phyloP scores from a whole-genome alignment of 2,888 invertebrate species.

The Schrankia costaestrigalis region DNA sequence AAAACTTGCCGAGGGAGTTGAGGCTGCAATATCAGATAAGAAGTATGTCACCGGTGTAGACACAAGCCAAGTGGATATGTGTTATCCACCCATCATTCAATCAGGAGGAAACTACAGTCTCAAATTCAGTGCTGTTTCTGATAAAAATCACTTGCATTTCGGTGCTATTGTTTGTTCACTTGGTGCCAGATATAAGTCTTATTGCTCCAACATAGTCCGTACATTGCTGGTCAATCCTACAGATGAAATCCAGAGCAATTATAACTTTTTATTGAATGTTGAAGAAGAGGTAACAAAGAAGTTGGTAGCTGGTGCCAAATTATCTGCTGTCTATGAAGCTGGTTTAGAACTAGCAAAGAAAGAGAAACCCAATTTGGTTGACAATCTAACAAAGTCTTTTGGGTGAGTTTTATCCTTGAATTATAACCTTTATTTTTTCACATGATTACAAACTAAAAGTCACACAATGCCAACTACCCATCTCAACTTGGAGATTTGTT shows the following conservation, averaged over 20 bases:
- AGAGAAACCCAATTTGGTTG: conserved; percentile 90
- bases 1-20: conserved; percentile 96
- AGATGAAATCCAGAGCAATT: conserved; percentile 89
- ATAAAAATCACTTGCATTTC: conserved; percentile 96
- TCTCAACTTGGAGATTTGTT: no score
- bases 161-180: conserved; percentile 97
- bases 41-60: conserved; percentile 97
- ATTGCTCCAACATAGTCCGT: conserved; percentile 98
- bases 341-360: conserved; percentile 91
- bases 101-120: conserved; percentile 98
- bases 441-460: not conserved
- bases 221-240: conserved; percentile 97
- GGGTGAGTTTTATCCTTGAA: conserved; percentile 77
- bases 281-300: conserved; percentile 95
- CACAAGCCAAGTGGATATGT: conserved; percentile 95
- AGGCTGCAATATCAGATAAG: conserved; percentile 95
- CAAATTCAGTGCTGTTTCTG: conserved; percentile 97
- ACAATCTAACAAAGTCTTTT: conserved; percentile 96
- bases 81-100: conserved; percentile 99
- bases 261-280: conserved; percentile 93
- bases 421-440: not conserved
- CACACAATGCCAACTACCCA: no score
- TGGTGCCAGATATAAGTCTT: conserved; percentile 97
- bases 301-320: conserved; percentile 89
- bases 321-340: conserved; percentile 93